Percentiles rank a stretch among this genome's conserved stretches.
These are phyloP conservation scores for Eulacestoma nigropectus DNA, from an alignment of 2,113 vertebrate genomes.

Conservation along the genomic window DNA sequence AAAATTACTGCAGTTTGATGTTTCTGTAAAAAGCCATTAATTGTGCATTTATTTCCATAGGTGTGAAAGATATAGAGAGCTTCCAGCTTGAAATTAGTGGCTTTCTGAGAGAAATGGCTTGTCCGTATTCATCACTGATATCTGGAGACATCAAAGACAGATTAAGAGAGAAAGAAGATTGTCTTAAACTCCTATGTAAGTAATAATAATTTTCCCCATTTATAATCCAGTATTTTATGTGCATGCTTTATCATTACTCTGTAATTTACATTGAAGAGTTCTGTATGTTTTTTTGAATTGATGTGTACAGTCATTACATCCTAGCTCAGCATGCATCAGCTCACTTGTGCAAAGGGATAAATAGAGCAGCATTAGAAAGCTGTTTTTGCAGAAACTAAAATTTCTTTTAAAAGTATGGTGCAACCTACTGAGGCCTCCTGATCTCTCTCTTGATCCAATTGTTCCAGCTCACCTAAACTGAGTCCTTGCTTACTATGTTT, in stretches of 20 bases:
- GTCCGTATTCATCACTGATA: constrained; percentile 76
- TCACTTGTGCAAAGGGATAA: neutral
- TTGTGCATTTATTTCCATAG: constrained; percentile 11
- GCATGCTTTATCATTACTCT: neutral
- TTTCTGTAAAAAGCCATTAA: neutral
- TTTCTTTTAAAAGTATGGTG: neutral
- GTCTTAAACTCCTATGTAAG: constrained; percentile 87
- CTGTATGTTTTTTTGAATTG: neutral
- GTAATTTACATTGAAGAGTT: neutral
- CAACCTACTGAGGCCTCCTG: neutral
- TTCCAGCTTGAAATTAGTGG: constrained; percentile 85
- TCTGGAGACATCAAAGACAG: constrained; percentile 81
- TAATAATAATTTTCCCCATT: neutral
- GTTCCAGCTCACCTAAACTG: neutral
- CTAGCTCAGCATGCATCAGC: neutral
- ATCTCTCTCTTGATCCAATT: neutral
- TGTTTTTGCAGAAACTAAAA: neutral
- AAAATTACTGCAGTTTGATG: neutral
- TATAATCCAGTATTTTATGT: neutral
- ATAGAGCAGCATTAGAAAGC: neutral
- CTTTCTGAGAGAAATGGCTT: constrained; percentile 88
- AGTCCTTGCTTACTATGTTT: neutral
- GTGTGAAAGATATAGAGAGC: constrained; percentile 80
- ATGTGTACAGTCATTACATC: neutral
- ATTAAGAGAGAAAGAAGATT: constrained; percentile 76